A percentile compares a stretch with the other conserved stretches of the same genome.
These are phyloP conservation scores for Lepidocyrtoides sp. DNA, from an alignment of 2,888 invertebrate genomes.

Conservation along the genomic window DNA sequence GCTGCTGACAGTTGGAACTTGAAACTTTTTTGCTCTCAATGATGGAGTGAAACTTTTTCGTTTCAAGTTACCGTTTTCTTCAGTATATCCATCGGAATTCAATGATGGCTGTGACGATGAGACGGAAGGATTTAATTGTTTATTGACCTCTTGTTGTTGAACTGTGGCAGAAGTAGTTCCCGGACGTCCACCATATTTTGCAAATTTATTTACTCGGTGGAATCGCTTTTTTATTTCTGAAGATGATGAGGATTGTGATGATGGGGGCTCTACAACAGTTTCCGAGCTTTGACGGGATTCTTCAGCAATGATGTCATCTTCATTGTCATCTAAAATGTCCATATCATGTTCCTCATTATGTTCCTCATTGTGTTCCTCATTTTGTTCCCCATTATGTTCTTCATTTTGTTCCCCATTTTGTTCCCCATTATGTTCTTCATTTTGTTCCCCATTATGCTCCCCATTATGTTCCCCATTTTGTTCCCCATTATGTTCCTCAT, in stretches of 20 bases:
- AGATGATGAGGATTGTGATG: not conserved
- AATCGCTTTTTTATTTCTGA: constrained; percentile 14
- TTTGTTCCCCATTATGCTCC: not conserved
- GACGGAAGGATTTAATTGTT: not conserved
- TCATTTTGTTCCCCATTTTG: not conserved
- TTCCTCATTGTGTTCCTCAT: not conserved
- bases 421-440: not conserved
- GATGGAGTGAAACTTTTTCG: constrained; percentile 15
- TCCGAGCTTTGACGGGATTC: constrained; percentile 44
- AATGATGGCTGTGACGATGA: not conserved
- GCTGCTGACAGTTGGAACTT: not conserved
- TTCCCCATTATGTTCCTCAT: not conserved
- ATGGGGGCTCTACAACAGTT: not conserved
- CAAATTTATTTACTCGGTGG: not conserved
- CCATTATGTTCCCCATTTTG: not conserved
- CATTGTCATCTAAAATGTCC: not conserved
- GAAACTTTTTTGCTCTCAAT: not conserved
- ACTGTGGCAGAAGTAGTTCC: not conserved
- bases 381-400: not conserved
- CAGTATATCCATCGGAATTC: not conserved
- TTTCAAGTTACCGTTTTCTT: not conserved
- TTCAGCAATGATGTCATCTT: constrained; percentile 18
- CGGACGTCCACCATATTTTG: constrained; percentile 26
- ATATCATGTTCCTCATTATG: not conserved
- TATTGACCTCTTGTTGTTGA: not conserved